Conservation (phyloP, 2,113 vertebrate genomes). For the Microtus montanus region DNA sequence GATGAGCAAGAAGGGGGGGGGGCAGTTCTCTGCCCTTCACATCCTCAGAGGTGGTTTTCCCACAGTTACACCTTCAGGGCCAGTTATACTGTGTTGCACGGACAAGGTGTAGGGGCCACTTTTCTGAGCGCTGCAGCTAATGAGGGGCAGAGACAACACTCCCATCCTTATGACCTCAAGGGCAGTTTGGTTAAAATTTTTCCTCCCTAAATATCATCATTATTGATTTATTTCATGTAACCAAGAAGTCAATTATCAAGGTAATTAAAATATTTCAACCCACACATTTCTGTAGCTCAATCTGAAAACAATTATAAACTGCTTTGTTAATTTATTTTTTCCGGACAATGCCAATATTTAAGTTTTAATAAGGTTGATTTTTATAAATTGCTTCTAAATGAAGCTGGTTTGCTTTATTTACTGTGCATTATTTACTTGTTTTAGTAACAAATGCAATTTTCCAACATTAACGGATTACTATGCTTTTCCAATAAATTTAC, state of each 20-base stretch:
- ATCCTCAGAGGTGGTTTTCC: not conserved
- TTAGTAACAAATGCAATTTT: not conserved
- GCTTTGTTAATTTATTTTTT: not conserved
- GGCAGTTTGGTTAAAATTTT: not conserved
- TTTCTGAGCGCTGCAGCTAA: not conserved
- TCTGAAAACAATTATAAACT: not conserved
- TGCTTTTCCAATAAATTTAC: not conserved
- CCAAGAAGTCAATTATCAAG: not conserved
- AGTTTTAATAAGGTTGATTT: not conserved
- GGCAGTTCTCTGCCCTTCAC: not conserved
- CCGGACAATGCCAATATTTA: not conserved
- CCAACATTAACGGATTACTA: not conserved
- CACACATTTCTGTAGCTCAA: not conserved
- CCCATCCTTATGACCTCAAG: not conserved
- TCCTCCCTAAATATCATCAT: not conserved
- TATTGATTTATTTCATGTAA: not conserved
- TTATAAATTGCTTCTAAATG: constrained; percentile 22
- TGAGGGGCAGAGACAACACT: not conserved
- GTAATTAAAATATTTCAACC: not conserved
- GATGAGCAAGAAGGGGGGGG: not conserved
- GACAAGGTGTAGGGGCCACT: not conserved
- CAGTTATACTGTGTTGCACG: not conserved
- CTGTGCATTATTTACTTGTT: not conserved
- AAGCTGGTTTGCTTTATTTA: not conserved
- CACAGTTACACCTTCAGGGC: not conserved